Evolutionary conservation across 2,888 invertebrate genomes (phyloP), one percentile per base, ranked within the genome.

Genomic region (Dicycla oo): DNA sequence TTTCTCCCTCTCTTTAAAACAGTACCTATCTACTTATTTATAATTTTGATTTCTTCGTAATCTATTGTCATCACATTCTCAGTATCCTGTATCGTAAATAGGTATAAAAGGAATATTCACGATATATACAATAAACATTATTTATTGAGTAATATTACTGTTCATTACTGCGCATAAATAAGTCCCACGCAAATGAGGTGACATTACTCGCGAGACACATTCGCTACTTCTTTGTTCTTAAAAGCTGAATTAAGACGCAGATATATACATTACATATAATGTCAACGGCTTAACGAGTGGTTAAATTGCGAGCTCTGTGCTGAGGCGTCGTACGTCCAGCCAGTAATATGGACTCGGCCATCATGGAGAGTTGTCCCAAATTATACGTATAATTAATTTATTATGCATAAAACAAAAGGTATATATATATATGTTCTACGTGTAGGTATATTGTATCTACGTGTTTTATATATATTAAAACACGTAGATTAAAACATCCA

Each of bases 61-160:
- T 54, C 26, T 38, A 57, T 57, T 75, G 18, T 23, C n/a, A 45
- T 57, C 38, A 75, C 11, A 11, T 57, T 75, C n/a, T 47, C 38
- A 7, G 38, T 71, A 30, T 51, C 23, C 8, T 51, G 56, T 43
- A 23, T 49, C 18, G 13, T 69, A 43, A 68, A 51, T 56, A 54
- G 56, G 8, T 54, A n/a, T 61, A 26, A 68, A 47, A 53, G 30
- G 30, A 57, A 58, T 57, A 34, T 30, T 20, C 20, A 45, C 69
- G 53, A 64, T 45, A 38, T n/a, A 63, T 43, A 67, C 40, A 64
- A 43, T 66, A 58, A 64, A 60, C 49, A 58, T 71, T 30, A 71
- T 79, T 75, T 75, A 82, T 68, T 53, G 67, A 63, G 70, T 69
- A 69, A 76, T 49, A 60, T 57, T 34, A 78, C 53, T 30, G 47